phyloP scores from a whole-genome alignment of 2,888 invertebrate species.

The Adelognathus sp. region DNA sequence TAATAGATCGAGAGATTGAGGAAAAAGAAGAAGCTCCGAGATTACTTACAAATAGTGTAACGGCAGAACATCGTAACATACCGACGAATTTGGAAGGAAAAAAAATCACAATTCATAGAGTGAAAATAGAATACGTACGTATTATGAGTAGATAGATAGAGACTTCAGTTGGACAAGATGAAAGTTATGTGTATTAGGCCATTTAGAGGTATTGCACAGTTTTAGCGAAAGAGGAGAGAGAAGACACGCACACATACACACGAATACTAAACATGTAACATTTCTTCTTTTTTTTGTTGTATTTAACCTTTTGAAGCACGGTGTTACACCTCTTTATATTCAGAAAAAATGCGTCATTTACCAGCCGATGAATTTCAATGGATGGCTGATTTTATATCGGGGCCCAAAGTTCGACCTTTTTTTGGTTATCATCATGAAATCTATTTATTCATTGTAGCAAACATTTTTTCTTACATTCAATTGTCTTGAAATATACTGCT shows the following conservation, averaged over 20 bases:
- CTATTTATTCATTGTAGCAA: too few relatives aligned
- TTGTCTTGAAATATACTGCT: too few relatives aligned
- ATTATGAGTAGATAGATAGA: slow-evolving; percentile 76
- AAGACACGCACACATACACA: slow-evolving; percentile 27
- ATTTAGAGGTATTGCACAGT: slow-evolving; percentile 43
- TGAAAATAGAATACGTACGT: slow-evolving; percentile 78
- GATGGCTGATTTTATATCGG: too few relatives aligned
- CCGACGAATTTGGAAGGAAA: slow-evolving; percentile 55
- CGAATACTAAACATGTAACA: slow-evolving; percentile 2
- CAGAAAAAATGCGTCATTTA: too few relatives aligned
- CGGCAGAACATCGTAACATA: too few relatives aligned
- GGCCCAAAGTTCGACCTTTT: too few relatives aligned
- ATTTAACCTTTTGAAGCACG: too few relatives aligned
- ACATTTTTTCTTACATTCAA: too few relatives aligned
- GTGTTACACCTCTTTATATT: too few relatives aligned
- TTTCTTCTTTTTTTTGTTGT: not conserved
- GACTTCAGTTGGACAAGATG: slow-evolving; percentile 73
- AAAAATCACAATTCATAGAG: slow-evolving; percentile 66
- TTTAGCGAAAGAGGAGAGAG: slow-evolving; percentile 52
- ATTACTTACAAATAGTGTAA: slow-evolving; percentile 50
- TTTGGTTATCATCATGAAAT: too few relatives aligned
- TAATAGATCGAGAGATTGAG: slow-evolving; percentile 16
- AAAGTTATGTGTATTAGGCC: slow-evolving; percentile 64
- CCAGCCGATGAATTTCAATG: too few relatives aligned
- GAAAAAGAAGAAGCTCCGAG: slow-evolving; percentile 39